Evolutionary conservation across 1,140 invertebrate species (phyloP), one percentile per base, ranked within the genome.

Genomic region (Branchinecta lynchi): DNA sequence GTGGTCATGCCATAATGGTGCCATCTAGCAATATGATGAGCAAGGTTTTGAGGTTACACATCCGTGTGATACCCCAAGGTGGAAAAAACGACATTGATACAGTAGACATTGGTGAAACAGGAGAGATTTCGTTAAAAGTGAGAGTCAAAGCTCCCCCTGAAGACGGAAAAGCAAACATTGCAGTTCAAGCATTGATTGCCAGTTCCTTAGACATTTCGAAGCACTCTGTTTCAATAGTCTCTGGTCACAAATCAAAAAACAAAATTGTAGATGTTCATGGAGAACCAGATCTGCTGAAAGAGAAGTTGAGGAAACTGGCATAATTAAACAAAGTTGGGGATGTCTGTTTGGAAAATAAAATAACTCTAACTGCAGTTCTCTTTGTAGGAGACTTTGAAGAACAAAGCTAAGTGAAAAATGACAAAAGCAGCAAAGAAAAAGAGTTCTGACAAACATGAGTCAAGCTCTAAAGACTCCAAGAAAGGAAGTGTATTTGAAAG

Each of bases 391-490:
- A 32, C 32, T n/a, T n/a, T 32, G 32, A 32, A 32, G 32, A 32
- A 32, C 32, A 32, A 32, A 32, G 32, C 32, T 32, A 32, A 32
- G 32, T 60, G 17, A 60, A 60, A 60, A 20, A 60, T 60, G 51
- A 60, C 51, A 60, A 60, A 60, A 20, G 17, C 51, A 60, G 51
- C 51, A 15, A 60, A 60, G 6, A 60, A 60, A 20, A 60, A 60
- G 51, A 60, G 51, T 60, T 60, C 51, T 15, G 51, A 60, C 17
- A 60, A 60, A 20, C 51, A 60, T 60, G 51, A 60, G 17, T 60
- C 51, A 60, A 60, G 12, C 17, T 60, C 51, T 60, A 60, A 20
- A 60, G 51, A 60, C 12, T 60, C 51, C 3, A 60, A 60, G 51
- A 60, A 60, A 60, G 51, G 51, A 60, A 60, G 51, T 6, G 51